These are phyloP conservation scores for Penelope pileata DNA, from an alignment of 2,113 vertebrate genomes.

Conservation along the genomic window DNA sequence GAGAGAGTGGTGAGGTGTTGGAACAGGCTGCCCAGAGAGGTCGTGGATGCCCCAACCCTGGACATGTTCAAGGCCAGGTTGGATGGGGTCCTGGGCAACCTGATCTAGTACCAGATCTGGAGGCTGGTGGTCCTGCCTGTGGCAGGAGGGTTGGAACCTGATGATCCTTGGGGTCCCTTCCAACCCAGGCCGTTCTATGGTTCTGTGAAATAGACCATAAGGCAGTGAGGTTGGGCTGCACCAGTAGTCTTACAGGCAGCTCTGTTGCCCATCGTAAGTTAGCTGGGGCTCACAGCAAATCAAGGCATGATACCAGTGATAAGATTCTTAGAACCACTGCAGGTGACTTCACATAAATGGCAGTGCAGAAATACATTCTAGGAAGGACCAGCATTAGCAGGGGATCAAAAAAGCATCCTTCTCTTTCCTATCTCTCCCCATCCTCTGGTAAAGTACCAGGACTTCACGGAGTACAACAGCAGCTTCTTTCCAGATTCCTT, in stretches of 20 bases:
- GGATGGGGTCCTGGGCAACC: no score
- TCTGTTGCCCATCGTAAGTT: background rate
- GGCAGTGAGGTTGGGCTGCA: background rate
- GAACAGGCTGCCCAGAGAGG: no score
- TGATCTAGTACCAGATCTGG: no score
- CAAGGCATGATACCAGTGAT: background rate
- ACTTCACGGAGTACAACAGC: background rate
- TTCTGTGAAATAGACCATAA: background rate
- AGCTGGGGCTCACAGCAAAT: fast-evolving
- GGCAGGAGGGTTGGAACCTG: no score
- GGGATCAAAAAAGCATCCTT: background rate
- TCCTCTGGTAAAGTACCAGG: background rate
- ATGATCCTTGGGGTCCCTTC: no score
- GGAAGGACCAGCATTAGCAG: background rate
- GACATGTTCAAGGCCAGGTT: no score
- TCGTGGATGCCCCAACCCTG: no score
- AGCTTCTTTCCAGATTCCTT: background rate
- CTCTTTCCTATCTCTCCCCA: background rate
- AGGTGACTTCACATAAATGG: fast-evolving
- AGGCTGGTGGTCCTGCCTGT: no score
- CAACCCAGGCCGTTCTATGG: no score
- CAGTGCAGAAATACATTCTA: fast-evolving
- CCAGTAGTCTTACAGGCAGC: background rate
- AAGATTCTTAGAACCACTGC: background rate
- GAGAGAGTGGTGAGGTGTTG: no score